Evolutionary conservation across 2,888 invertebrate species (phyloP).

Genomic region (Drosophila ezoana): DNA sequence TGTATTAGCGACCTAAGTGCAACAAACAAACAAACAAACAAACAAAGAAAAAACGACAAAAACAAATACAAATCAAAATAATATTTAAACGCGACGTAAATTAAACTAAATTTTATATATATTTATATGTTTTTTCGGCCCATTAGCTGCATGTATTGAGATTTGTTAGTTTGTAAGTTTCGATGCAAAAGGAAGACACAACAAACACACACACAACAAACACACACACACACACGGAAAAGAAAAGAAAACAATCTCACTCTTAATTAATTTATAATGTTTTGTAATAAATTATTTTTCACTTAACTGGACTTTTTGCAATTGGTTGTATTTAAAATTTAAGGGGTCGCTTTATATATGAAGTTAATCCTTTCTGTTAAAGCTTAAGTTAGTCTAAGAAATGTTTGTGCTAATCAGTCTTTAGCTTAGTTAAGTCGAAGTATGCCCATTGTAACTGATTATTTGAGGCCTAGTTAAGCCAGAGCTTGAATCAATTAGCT

Average conservation of each 20-base stretch:
- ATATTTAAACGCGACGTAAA: constrained; percentile 45
- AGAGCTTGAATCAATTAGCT: no score
- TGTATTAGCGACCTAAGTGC: constrained; percentile 65
- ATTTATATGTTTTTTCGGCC: constrained; percentile 45
- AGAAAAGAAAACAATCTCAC: constrained; percentile 58
- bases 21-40: constrained; percentile 36
- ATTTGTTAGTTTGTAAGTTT: constrained; percentile 59
- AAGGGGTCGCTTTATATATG: no score
- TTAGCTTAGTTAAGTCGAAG: no score
- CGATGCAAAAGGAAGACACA: constrained; percentile 17
- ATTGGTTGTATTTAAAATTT: neutral
- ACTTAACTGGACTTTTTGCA: constrained; percentile 36
- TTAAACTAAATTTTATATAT: constrained; percentile 47
- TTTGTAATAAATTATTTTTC: constrained; percentile 77
- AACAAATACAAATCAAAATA: constrained; percentile 13
- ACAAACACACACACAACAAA: constrained; percentile 3
- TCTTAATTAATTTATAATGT: constrained; percentile 70
- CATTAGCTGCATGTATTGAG: constrained; percentile 57
- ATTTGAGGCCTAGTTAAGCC: no score
- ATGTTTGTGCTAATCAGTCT: no score
- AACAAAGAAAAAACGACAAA: constrained; percentile 3
- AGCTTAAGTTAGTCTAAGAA: no score
- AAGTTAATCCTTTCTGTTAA: no score
- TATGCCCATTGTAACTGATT: no score
- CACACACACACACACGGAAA: neutral